Conservation (phyloP, 2,888 invertebrate genomes). For the Heliconius charithonia region DNA sequence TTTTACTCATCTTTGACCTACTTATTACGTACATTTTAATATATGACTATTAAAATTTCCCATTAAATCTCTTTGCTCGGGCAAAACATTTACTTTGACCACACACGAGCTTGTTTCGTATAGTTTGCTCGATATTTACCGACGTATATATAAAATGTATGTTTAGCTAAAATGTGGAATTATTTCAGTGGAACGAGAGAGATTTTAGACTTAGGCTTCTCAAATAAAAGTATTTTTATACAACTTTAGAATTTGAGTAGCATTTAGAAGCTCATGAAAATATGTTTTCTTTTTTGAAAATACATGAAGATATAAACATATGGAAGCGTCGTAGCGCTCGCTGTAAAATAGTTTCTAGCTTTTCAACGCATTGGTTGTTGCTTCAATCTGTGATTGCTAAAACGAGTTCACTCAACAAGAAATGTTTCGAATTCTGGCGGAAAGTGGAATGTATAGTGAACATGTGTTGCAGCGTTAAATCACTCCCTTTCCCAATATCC, state of each 20-base stretch:
- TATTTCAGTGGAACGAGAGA: neutral
- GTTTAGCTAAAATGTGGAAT: neutral
- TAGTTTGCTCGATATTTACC: neutral
- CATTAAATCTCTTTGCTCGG: conserved; percentile 15
- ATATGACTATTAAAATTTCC: neutral
- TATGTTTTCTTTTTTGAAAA: no score
- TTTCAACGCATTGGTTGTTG: no score
- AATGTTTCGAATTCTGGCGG: no score
- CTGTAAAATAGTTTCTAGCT: no score
- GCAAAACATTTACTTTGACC: conserved; percentile 16
- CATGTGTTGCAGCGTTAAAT: no score
- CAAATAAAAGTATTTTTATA: neutral
- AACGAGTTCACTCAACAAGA: no score
- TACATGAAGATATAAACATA: no score
- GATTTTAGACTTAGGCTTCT: neutral
- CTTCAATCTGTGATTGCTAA: no score
- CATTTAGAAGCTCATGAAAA: neutral
- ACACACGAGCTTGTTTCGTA: conserved; percentile 8
- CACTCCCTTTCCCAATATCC: no score
- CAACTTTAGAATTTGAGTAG: neutral
- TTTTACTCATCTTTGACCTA: conserved; percentile 17
- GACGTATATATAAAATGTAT: neutral
- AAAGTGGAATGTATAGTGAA: no score
- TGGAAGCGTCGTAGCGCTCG: no score
- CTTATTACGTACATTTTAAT: conserved; percentile 19